Evolutionary conservation across 2,888 invertebrate genomes (phyloP), one percentile per base, ranked within the genome.

Genomic region (Thereva unica): DNA sequence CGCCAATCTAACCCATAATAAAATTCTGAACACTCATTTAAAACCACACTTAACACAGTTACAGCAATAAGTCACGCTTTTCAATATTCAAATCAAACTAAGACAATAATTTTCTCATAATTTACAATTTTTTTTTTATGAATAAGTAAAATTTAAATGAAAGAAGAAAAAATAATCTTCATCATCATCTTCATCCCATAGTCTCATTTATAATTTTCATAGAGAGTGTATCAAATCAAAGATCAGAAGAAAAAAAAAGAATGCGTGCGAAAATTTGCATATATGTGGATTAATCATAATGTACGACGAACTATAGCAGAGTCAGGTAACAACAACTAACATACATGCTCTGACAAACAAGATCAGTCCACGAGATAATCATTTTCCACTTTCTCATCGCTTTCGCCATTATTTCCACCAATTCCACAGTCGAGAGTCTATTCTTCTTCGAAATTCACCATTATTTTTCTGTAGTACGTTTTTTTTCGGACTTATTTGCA

Each of bases 231-330:
- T 12, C 50, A 61, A 50, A 61, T 61, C 23, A 23, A 23, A n/a
- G n/a, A 23, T 23, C 23, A 23, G 23, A 23, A 23, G 23, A 23
- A 23, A 23, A n/a, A 23, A 23, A 23, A n/a, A 41, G 41, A 50
- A 61, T 61, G 61, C 61, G 61, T 61, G 61, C 61, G 50, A 61
- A 61, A 50, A 61, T 61, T 61, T 61, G 61, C 61, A 61, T 61
- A 44, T 45, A 41, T 41, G 41, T 23, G 41, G 23, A 40, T 12
- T 59, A 45, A 34, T 47, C 12, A 45, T 12, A 37, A 47, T 59
- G 47, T 59, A 47, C 57, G 57, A 47, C 47, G 5, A 50, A 10
- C 47, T 34, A 9, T 37, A 42, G 44, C 56, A 12, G 4, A 10
- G 6, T 34, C n/a, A 50, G 47, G 37, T 38, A 49, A 38, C 41